Base-by-base conservation (phyloP, 30 jellyfish, hydroid and myxozoan species). In the Turritopsis dohrnii region DNA sequence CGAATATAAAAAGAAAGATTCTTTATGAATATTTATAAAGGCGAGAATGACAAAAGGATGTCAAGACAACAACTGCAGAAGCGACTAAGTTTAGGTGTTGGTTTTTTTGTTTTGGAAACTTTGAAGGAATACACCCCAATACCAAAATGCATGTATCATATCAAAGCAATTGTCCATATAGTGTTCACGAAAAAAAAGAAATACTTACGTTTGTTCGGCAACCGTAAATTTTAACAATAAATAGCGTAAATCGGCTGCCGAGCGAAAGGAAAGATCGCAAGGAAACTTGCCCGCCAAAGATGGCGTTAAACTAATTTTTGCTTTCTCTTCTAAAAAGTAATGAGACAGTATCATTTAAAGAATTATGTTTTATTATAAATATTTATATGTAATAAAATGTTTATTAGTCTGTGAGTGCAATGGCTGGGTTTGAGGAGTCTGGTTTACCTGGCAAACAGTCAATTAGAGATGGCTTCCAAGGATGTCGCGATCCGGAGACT, bases 371-470 rank as follows among this genome's bases (percentile, higher is more conserved):
- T 41, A 13, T 41, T 41, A 41, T 13, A 5, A 41, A 41, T 13
- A 41, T 41, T 41, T 41, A 41, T 41, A 3, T 41, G 60, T 3
- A 41, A 41, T 5, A 41, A 5, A 5, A 41, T 41, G 60, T 41
- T 41, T 41, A 41, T 41, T 41, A 41, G 13, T 41, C 13, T 41
- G 60, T 41, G 60, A 41, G 13, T 41, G 13, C 60, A 41, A 92
- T 92, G 97, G 94, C 97, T 18, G 97, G 97, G 18, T 92, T 92
- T 88, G 97, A 92, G 52, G 96, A 92, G 75, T 90, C 97, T 24
- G 97, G 97, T 27, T 80, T 92, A 24, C 96, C 97, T 60, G 97
- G 97, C 1, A 81, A 87, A 53, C 91, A 92, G 29, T 83, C 96
- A 74, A 88, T 92, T 54, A 71, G 84, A 20, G 96, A 87, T 30